Evolutionary conservation across 1,140 invertebrate genomes (phyloP), one percentile per base, ranked within the genome.

Genomic region (Heliconius melpomene): DNA sequence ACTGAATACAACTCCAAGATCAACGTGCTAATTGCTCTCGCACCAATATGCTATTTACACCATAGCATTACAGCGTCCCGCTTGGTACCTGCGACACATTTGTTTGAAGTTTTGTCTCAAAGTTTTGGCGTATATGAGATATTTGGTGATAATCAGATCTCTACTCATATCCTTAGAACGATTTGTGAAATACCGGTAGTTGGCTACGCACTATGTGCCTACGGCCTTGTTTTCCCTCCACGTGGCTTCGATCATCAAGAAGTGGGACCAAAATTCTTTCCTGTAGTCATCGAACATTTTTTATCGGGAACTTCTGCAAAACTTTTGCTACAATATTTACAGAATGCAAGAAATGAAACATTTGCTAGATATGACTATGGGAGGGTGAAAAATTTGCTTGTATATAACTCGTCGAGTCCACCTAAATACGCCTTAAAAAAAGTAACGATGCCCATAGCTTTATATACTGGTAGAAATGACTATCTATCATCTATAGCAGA

Each of bases 191-290:
- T 23, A 60, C 54, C 54, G 7, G 8, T n/a, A 9, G 23, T 60
- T 23, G 54, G 54, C 0, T 60, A 60, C 54, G 54, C 54, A n/a
- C 1, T 60, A 23, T 60, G 54, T n/a, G n/a, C n/a, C 0, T 60
- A 74, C 13, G 72, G 46, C 0, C 2, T 57, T 1, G 2, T 83
- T 2, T 85, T 79, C 26, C 74, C 60, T 11, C 3, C 82, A 8
- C 26, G 50, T 8, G 86, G 86, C 9, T 79, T n/a, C 13, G 85
- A 87, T 72, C 18, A 46, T 1, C n/a, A 76, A 23, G 76, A 90
- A 71, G 52, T 86, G 6, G 83, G 77, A 11, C 82, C 77, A 0
- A 54, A 57, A 23, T 82, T 86, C 66, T 77, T 78, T 2, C 3
- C 73, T 9, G 60, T 75, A 6, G 26, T 46, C 2, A 50, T 84